Conservation (phyloP, 2,797 vertebrate species). For the Gastrophryne carolinensis region DNA sequence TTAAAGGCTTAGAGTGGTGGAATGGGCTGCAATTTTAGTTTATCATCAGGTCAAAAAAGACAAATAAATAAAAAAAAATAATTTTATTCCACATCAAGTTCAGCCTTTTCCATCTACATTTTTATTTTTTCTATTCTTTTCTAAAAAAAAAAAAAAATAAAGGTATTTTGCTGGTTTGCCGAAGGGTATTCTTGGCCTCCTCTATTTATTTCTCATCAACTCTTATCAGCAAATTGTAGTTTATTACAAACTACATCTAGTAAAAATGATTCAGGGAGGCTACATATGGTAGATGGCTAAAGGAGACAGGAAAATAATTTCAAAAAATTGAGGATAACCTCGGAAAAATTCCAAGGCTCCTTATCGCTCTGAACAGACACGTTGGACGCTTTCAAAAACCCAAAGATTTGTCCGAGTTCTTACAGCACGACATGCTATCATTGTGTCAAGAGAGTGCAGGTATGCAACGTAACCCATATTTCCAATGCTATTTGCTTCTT, state of each 20-base stretch:
- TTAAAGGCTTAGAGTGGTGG: conserved; percentile 27
- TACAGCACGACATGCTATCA: conserved; percentile 4
- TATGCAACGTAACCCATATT: background rate
- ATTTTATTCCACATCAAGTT: conserved; percentile 12
- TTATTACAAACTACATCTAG: conserved; percentile 38
- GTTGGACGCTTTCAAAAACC: conserved; percentile 43
- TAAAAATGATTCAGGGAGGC: conserved; percentile 41
- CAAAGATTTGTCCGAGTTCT: conserved; percentile 22
- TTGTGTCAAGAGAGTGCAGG: background rate
- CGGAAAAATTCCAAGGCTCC: conserved; percentile 23
- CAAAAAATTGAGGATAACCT: conserved; percentile 37
- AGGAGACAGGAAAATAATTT: conserved; percentile 34
- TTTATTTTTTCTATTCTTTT: background rate
- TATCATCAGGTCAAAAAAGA: conserved; percentile 55
- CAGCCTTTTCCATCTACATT: background rate
- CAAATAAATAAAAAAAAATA: conserved; percentile 16
- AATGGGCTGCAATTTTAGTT: conserved; percentile 57
- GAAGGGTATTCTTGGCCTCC: conserved; percentile 25
- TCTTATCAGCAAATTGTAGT: conserved; percentile 43
- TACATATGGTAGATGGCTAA: conserved; percentile 16
- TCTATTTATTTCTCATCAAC: conserved; percentile 29
- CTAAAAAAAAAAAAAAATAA: background rate
- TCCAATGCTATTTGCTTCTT: background rate
- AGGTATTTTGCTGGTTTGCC: background rate
- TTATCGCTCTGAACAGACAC: conserved; percentile 46